Base-by-base conservation (phyloP, 2,113 vertebrate genomes). In the Callorhinus ursinus region DNA sequence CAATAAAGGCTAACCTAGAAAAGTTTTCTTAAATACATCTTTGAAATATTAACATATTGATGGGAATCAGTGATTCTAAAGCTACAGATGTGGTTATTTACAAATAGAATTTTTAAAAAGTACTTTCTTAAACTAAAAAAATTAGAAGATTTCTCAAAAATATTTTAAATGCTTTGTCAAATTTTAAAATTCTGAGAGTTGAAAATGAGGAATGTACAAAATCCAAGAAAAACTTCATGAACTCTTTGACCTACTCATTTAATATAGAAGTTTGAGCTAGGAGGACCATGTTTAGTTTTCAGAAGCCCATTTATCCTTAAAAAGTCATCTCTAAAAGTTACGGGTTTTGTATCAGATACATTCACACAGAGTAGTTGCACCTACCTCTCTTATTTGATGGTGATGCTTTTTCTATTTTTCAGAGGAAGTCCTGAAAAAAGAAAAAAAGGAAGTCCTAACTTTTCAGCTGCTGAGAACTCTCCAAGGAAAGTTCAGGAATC, bases 111-210 rank as follows among this genome's bases (percentile, higher is more conserved):
- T 86, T 89, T n/a, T 31, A 26, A 15, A 95, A 80, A 36, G 61
- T 80, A 31, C 26, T 85, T 91, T 95, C 31, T 71, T 36, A 86
- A 77, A 69, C 26, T n/a, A 91, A 59, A 82, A 90, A 36, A 49
- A 42, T 7, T 11, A 42, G 72, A 55, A 67, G 49, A 21, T 57
- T 87, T 79, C 26, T 87, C 31, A 69, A 55, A 85, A 83, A 49
- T 83, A 72, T 63, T 83, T 82, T 28, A 65, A 89, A n/a, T 95
- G 15, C 87, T 90, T 76, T 76, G 36, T 83, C 67, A 96, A 67
- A 74, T 77, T 71, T n/a, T 39, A 57, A 93, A 84, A 42, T n/a
- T 88, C 13, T 57, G 8, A 57, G 74, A 93, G 31, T 59, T 96
- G 16, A 79, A 88, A 77, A 55, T 39, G 49, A 88, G 49, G 1